Percentiles rank a stretch among this genome's conserved stretches.
These are phyloP conservation scores for Tiliqua scincoides DNA, from an alignment of 2,113 vertebrate genomes.

Conservation along the genomic window DNA sequence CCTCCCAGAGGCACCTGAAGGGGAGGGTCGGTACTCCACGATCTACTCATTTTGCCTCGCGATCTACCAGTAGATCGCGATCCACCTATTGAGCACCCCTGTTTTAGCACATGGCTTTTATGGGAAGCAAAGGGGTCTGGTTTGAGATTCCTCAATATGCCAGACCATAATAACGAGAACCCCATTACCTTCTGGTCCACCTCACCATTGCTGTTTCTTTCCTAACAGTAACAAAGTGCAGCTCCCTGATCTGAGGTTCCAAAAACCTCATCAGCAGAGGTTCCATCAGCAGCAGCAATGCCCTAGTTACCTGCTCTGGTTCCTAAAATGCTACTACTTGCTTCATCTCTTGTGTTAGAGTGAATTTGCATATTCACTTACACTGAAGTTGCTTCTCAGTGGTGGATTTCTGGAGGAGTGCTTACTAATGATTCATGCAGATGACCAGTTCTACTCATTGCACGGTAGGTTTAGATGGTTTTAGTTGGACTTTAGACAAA, in stretches of 20 bases:
- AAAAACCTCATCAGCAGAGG: too few relatives aligned
- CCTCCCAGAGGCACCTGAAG: too few relatives aligned
- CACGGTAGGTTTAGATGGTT: not conserved
- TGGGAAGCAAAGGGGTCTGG: not conserved
- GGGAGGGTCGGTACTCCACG: too few relatives aligned
- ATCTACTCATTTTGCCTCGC: too few relatives aligned
- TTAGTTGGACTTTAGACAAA: too few relatives aligned
- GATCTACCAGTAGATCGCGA: too few relatives aligned
- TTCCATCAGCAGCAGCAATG: too few relatives aligned
- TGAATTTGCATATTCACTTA: not conserved
- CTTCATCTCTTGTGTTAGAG: not conserved
- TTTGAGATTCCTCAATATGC: not conserved
- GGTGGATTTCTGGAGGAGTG: too few relatives aligned
- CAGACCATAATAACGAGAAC: not conserved
- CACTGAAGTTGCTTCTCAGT: not conserved
- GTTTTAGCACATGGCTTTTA: rapidly evolving
- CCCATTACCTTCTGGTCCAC: not conserved
- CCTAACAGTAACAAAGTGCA: not conserved
- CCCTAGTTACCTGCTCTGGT: not conserved
- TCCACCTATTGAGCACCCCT: too few relatives aligned
- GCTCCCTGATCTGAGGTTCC: too few relatives aligned
- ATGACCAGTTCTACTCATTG: not conserved
- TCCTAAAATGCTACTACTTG: not conserved
- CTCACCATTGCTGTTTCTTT: not conserved
- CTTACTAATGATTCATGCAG: not conserved